Base-by-base conservation (phyloP, 2,113 vertebrate genomes). In the Lepus americanus region DNA sequence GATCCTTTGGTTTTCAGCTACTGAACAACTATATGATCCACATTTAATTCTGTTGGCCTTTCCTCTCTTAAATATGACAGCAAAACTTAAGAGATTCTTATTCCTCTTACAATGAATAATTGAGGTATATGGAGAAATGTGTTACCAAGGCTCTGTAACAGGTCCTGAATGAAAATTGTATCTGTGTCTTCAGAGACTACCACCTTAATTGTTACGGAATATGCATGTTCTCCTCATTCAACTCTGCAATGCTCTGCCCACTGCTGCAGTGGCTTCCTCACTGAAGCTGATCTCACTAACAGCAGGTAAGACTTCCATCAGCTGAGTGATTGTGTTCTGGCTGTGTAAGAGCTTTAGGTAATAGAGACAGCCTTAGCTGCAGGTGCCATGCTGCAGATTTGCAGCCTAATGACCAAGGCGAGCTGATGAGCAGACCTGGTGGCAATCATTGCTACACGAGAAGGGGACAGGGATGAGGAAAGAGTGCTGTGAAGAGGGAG, bases 391-490 rank as follows among this genome's bases (percentile, higher is more conserved):
- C 9, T 55, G 49, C 31, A 19, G 23, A 55, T 27, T 91, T 72
- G 55, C 8, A 64, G 33, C 31, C 85, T 78, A 83, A 90, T 69
- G 83, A 84, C 9, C 55, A 94, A 59, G 25, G 29, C 90, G 78
- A 31, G 31, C 8, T 39, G 36, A 81, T 49, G 61, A 87, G 25
- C 33, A 84, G 67, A 14, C 22, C 1, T 29, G 36, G 69, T 69
- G 63, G 51, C 64, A 27, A 55, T 76, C 59, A 27, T 3, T 23
- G 61, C 51, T 85, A 6, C 27, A 31, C 59, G 53, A 20, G 12
- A 83, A 89, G 12, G 11, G 16, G 3, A 44, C 1, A 31, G 23
- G 72, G 64, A 64, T 19, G 77, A 90, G 89, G 74, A 33, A 39
- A 79, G 82, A 64, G 39, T 80, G 64, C 85, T 77, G 69, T 25